phyloP scores from a whole-genome alignment of 2,888 invertebrate genomes.

The Charanyca ferruginea region DNA sequence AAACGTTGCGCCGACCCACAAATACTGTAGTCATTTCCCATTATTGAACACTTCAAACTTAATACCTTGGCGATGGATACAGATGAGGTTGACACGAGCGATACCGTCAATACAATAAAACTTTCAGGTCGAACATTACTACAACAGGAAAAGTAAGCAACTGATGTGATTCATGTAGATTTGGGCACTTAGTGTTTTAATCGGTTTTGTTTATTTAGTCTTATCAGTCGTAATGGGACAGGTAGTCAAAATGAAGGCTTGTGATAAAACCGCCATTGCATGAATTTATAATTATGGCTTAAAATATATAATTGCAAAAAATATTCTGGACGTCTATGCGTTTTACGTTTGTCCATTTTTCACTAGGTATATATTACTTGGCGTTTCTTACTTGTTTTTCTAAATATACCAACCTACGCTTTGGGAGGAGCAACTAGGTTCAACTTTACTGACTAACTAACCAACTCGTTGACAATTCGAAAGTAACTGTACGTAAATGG shows the following conservation, averaged over 20 bases:
- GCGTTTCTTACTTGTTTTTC: too few relatives aligned
- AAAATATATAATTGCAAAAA: too few relatives aligned
- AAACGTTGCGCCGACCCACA: not conserved
- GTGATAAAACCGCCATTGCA: not conserved
- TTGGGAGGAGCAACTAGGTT: too few relatives aligned
- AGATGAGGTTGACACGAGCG: not conserved
- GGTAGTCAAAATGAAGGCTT: conserved; percentile 15
- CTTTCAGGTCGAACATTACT: not conserved
- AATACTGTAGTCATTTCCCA: not conserved
- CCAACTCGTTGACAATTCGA: too few relatives aligned
- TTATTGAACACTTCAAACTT: not conserved
- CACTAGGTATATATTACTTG: too few relatives aligned
- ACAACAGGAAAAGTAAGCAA: not conserved
- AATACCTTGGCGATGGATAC: not conserved
- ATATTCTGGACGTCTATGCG: too few relatives aligned
- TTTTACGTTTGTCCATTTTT: too few relatives aligned
- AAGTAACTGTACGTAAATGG: too few relatives aligned
- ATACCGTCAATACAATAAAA: not conserved
- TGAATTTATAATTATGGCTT: too few relatives aligned
- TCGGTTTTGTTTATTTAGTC: conserved; percentile 4
- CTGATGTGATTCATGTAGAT: not conserved
- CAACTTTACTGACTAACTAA: too few relatives aligned
- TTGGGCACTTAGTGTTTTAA: conserved; percentile 5
- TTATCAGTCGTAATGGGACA: conserved; percentile 13
- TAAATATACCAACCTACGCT: too few relatives aligned